Conservation (phyloP, 2,888 invertebrate species). For the Auanema sp. region DNA sequence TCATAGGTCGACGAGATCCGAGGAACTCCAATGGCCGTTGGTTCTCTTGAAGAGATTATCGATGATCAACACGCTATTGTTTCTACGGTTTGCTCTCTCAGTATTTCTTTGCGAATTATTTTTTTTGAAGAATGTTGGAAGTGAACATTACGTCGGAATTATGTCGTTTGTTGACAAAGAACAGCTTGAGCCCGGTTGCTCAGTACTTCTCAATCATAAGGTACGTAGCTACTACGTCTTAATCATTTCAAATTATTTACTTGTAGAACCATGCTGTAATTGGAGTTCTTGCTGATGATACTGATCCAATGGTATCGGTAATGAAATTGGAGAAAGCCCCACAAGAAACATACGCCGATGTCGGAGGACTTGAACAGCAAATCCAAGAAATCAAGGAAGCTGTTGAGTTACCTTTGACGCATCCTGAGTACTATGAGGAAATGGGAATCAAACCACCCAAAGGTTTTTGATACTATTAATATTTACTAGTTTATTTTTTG, state of each 20-base stretch:
- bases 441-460: constrained; percentile 99
- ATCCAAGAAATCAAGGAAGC: constrained; percentile 98
- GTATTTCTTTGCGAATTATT: not conserved
- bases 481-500: not conserved
- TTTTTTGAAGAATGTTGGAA: constrained; percentile 75
- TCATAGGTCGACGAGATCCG: constrained; percentile 89
- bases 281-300: constrained; percentile 96
- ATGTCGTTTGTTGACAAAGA: constrained; percentile 99
- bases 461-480: constrained; percentile 68
- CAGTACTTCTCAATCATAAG: constrained; percentile 95
- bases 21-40: constrained; percentile 99
- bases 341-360: constrained; percentile 90
- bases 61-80: constrained; percentile 99
- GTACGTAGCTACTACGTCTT: not conserved
- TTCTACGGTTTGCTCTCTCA: constrained; percentile 38
- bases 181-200: constrained; percentile 96
- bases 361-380: constrained; percentile 75
- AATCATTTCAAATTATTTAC: not conserved
- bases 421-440: constrained; percentile 99
- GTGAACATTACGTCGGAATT: constrained; percentile 98
- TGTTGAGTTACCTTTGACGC: constrained; percentile 94
- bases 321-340: constrained; percentile 99
- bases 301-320: constrained; percentile 99
- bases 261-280: constrained; percentile 88
- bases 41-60: constrained; percentile 98